Conservation (phyloP, 2,797 vertebrate genomes). For the Podargus strigoides region DNA sequence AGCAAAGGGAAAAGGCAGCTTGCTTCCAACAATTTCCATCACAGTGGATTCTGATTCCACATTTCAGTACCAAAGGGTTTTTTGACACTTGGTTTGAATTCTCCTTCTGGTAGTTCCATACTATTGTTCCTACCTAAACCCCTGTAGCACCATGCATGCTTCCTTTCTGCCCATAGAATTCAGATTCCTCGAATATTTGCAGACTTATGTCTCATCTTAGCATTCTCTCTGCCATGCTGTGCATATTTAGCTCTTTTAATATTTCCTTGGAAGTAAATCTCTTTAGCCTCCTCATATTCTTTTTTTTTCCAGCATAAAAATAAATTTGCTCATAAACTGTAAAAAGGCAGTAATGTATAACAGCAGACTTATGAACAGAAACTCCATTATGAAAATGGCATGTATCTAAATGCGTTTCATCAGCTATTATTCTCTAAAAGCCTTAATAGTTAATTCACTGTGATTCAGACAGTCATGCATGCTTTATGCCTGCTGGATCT, state of each 20-base stretch:
- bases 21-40: background rate
- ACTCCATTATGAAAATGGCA: slow-evolving; percentile 11
- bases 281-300: background rate
- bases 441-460: slow-evolving; percentile 7
- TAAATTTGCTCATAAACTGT: slow-evolving; percentile 44
- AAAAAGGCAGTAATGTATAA: slow-evolving; percentile 26
- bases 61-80: background rate
- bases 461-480: background rate
- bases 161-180: background rate
- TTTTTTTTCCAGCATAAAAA: slow-evolving; percentile 11
- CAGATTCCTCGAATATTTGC: background rate
- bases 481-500: background rate
- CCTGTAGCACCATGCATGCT: background rate
- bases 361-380: background rate
- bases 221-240: background rate
- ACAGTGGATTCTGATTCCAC: background rate
- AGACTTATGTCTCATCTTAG: background rate
- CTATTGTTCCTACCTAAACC: background rate
- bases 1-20: background rate
- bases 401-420: slow-evolving; percentile 33
- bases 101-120: background rate
- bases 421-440: slow-evolving; percentile 33
- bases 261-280: background rate
- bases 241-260: background rate
- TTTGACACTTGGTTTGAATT: background rate